Conservation (phyloP, 2,113 vertebrate species). For the Psettodes erumei region DNA sequence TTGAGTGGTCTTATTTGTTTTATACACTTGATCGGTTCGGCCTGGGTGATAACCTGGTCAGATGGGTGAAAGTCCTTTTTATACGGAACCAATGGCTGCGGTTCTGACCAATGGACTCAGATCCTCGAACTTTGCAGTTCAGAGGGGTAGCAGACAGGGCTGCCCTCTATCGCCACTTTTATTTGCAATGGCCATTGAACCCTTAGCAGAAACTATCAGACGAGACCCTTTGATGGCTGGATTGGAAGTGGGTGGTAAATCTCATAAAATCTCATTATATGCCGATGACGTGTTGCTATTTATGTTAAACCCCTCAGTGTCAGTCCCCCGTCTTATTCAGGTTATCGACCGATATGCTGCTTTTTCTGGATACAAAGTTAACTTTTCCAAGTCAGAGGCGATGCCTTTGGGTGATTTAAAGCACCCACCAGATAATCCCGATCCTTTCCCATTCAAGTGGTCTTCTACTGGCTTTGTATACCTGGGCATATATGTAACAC, state of each 20-base stretch:
- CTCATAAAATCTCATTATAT: not conserved
- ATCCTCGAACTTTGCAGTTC: not conserved
- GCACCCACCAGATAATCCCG: not conserved
- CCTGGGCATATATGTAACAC: conserved; percentile 5
- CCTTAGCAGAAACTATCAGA: not conserved
- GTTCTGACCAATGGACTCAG: not conserved
- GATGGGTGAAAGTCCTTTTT: not conserved
- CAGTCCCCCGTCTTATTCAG: not conserved
- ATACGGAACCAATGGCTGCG: not conserved
- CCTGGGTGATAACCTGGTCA: not conserved
- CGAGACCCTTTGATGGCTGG: not conserved
- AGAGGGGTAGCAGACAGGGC: not conserved
- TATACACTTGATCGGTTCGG: not conserved
- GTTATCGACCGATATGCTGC: not conserved
- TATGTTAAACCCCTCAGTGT: too few relatives aligned
- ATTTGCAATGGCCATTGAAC: too few relatives aligned
- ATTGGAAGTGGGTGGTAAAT: not conserved
- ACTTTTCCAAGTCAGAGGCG: conserved; percentile 9
- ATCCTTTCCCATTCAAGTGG: conserved; percentile 3
- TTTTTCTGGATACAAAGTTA: conserved; percentile 1
- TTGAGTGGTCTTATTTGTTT: not conserved
- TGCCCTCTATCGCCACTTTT: not conserved
- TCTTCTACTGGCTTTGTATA: not conserved
- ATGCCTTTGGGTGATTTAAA: not conserved
- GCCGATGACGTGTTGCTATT: too few relatives aligned